phyloP scores from a whole-genome alignment of 2,113 vertebrate genomes.

The Myrmophylax atrothorax region DNA sequence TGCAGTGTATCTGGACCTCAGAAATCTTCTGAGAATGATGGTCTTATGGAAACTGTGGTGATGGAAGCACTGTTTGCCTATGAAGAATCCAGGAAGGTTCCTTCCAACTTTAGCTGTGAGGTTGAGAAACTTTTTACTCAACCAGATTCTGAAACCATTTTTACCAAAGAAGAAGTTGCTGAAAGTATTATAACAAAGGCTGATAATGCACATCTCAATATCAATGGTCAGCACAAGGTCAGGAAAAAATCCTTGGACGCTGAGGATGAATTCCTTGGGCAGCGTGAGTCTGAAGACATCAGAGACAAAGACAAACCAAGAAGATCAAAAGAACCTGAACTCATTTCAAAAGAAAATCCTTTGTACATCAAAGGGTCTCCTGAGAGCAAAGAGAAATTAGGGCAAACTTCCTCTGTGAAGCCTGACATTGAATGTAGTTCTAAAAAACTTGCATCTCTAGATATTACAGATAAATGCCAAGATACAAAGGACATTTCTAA shows the following conservation, averaged over 20 bases:
- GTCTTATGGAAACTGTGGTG: neutral
- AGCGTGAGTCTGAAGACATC: neutral
- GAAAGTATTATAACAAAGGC: constrained; percentile 6
- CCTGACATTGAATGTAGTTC: constrained; percentile 31
- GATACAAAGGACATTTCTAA: constrained; percentile 6
- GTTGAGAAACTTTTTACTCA: neutral
- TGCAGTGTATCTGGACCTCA: constrained; percentile 53
- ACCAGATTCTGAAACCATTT: neutral
- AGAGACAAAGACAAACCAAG: constrained; percentile 15
- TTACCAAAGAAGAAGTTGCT: constrained; percentile 67
- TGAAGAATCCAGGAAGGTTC: constrained; percentile 12
- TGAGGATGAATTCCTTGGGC: neutral
- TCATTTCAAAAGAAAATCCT: constrained; percentile 19
- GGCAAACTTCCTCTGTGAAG: neutral
- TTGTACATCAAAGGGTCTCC: neutral
- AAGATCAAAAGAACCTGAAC: constrained; percentile 28
- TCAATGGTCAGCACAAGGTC: constrained; percentile 3
- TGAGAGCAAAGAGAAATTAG: neutral
- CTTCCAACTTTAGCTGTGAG: neutral
- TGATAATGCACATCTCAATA: neutral
- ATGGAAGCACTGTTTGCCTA: neutral
- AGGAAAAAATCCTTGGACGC: neutral
- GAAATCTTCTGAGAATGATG: neutral
- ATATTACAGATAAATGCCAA: constrained; percentile 8
- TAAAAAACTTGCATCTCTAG: constrained; percentile 20